Base-by-base conservation (phyloP, 1,140 invertebrate species). In the Hylaeus anthracinus region DNA sequence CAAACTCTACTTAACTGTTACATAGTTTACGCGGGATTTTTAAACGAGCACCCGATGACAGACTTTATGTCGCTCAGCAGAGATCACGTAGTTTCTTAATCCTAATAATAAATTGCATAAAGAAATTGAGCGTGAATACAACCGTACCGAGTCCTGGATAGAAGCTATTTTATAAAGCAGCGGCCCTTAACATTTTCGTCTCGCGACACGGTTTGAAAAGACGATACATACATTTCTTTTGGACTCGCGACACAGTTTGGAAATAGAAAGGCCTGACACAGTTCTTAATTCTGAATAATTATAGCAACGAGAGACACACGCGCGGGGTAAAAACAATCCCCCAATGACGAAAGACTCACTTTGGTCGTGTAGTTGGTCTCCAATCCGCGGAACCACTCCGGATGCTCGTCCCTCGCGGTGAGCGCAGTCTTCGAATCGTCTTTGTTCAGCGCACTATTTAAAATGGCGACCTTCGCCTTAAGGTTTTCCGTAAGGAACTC, bases 341-440 rank as follows among this genome's bases (percentile, higher is more conserved):
- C 9, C 37, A 43, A 51, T 43, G 14, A 8, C 14, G 9, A 5
- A 63, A 3, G 10, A 87, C 87, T 79, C 70, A 92, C 93, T 94
- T 97, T 97, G 5, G 96, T 96, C 84, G 94, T 94, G 78, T 95
- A 94, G 79, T 94, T 95, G 65, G 95, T 95, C 75, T 96, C 96
- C 71, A 96, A 93, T 74, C 95, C 96, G 92, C 95, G 92, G 91
- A 97, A 97, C 96, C 96, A 97, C 77, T 95, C 95, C 3, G 95
- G 94, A 92, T 97, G 95, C 73, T 96, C 95, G 26, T 91, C 91
- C 79, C 94, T 95, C 3, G 93, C 91, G 85, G 95, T 96, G 37
- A 94, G 89, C 78, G 92, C 84, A 0, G 94, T 94, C 53, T 94
- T 95, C 3, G 94, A 93, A 63, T 95, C 93, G 86, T 95, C 94